Evolutionary conservation across 1,140 invertebrate species (phyloP), one percentile per base, ranked within the genome.

Genomic region (Chelonus insularis): DNA sequence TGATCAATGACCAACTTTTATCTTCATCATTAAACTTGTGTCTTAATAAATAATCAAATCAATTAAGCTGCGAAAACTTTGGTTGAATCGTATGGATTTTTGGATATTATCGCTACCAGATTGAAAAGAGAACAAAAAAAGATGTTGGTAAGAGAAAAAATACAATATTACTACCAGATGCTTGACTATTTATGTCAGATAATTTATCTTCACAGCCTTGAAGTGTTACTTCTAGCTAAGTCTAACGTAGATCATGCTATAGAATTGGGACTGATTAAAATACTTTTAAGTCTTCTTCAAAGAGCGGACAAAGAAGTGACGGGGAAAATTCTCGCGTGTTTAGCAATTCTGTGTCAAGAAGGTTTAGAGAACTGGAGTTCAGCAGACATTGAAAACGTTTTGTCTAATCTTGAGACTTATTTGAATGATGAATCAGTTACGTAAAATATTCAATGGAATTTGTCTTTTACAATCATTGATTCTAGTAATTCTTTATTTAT

Each of bases 271-370:
- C 48, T 55, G 16, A 69, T 73, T 23, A 66, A 72, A 36, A 67
- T 41, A 16, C 37, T 75, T 6, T 43, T 63, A 6, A 29, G 8
- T 11, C 59, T 75, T 20, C 25, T 75, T 5, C 6, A 57, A 0
- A 65, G 62, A 58, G 63, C 59, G 57, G 66, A 74, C 21, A 66
- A 71, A 48, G 20, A 32, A 25, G 21, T 74, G 56, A 34, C 72
- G 36, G 47, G 29, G 7, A 48, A 41, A 6, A 32, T 62, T 21
- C 45, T 75, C 2, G 36, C 29, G 0, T 75, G 71, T 59, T 59
- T 75, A 32, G 56, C 60, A 9, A 12, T 66, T 4, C 55, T 74
- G 3, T 75, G 71, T 45, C 57, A 71, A 41, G 65, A 71, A 6
- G 2, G 36, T 21, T 45, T 52, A 21, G 72, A 56, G 1, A 73